A percentile compares a stretch with the other conserved stretches of the same genome.
These are phyloP conservation scores for Drosophila kohkoa DNA, from an alignment of 1,140 invertebrate genomes.

Conservation along the genomic window DNA sequence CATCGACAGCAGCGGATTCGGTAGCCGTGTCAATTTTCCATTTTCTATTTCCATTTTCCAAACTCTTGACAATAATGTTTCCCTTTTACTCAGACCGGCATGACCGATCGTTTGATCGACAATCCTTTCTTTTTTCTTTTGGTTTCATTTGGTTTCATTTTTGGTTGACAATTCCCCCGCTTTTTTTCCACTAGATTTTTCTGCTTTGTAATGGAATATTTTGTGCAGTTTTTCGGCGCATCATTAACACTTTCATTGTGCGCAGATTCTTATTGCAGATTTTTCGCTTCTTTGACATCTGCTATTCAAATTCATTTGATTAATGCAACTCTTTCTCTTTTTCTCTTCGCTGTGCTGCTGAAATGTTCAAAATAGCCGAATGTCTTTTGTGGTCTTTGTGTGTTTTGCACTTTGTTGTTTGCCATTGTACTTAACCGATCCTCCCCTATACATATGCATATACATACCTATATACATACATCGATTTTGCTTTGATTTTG, in stretches of 20 bases:
- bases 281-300: constrained; percentile 23
- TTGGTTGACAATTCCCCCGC: constrained; percentile 55
- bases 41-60: constrained; percentile 31
- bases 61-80: constrained; percentile 45
- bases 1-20: constrained; percentile 38
- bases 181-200: constrained; percentile 42
- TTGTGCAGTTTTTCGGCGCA: constrained; percentile 64
- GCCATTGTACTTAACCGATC: constrained; percentile 15
- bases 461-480: too few species aligned
- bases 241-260: constrained; percentile 83
- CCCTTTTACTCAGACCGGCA: constrained; percentile 36
- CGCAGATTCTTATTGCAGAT: constrained; percentile 3
- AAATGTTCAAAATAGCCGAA: constrained; percentile 58
- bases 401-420: not conserved
- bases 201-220: constrained; percentile 65
- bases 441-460: not conserved
- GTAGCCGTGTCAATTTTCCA: constrained; percentile 55
- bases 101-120: constrained; percentile 32
- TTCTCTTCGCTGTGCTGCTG: constrained; percentile 25
- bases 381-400: constrained; percentile 35
- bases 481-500: constrained; percentile 7
- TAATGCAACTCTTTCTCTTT: constrained; percentile 45
- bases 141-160: constrained; percentile 16
- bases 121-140: constrained; percentile 42
- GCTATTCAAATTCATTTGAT: constrained; percentile 72